Base-by-base conservation (phyloP, 2,888 invertebrate species). In the Thera britannica region DNA sequence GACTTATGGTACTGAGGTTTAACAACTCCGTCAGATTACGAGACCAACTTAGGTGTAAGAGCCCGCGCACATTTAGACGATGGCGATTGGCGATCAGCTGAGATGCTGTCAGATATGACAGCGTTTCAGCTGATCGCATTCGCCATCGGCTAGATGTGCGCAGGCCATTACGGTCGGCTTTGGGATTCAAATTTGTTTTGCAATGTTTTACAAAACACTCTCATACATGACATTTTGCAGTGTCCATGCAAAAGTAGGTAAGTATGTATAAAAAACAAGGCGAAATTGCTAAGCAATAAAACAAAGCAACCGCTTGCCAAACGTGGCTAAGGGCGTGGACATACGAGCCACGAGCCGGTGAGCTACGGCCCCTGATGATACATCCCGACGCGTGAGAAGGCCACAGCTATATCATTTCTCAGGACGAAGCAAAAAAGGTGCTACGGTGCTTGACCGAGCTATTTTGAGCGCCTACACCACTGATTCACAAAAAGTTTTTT, bases 361-460 rank as follows among this genome's bases (percentile, higher is more conserved):
- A 72, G 70, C 77, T 78, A 79, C 74, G 79, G 69, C 68, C 67
- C 55, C 71, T 79, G 84, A 84, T 83, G 80, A 82, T 83, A 79
- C 75, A 60, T 73, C 68, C 65, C 72, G 71, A 71, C 89, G 89
- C 90, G 89, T 90, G 89, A 90, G 89, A 90, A 87, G 78, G 75
- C 72, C 74, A 72, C 68, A 75, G 75, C 77, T 79, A 79, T 79
- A 79, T 77, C 79, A 81, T 81, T 85, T 85, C 86, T 83, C 84
- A 84, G 79, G 77, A 71, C 34, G 34, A 64, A 69, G 59, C 57
- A 72, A 76, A 69, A 46, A 78, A 73, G 8, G 12, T 52, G 35
- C 23, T 6, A 2, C 12, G 35, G 35, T 57, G 36, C n/a, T 51
- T 44, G 44, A 51, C 57, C 38, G 9, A 11, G 48, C 34, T 68